Evolutionary conservation across 2,797 vertebrate species (phyloP).

Genomic region (Kryptopterus vitreolus): DNA sequence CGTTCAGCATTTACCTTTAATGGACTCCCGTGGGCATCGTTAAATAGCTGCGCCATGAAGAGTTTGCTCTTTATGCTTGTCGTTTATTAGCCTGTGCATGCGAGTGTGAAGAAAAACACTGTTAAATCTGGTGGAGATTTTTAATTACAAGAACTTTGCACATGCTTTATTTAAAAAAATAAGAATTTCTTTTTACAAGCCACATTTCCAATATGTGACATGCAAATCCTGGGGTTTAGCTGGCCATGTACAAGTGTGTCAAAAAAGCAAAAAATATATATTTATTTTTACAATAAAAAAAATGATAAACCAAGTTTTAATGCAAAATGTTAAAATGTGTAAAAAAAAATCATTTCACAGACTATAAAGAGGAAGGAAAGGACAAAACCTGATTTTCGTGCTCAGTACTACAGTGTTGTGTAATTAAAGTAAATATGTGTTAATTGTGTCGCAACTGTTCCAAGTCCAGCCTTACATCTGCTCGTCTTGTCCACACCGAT

Average conservation of each 20-base stretch:
- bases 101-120: background rate
- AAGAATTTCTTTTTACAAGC: no score
- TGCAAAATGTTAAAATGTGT: background rate
- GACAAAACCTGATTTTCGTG: background rate
- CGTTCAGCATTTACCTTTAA: slow-evolving; percentile 6
- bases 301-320: background rate
- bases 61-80: background rate
- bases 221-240: background rate
- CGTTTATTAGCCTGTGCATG: background rate
- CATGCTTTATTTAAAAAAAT: background rate
- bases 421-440: background rate
- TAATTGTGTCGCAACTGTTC: background rate
- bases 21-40: background rate
- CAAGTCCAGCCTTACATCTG: background rate
- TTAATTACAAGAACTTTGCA: background rate
- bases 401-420: background rate
- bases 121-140: background rate
- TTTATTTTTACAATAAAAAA: background rate
- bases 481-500: background rate
- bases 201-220: background rate
- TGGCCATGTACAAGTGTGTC: background rate
- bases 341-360: background rate
- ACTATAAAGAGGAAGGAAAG: background rate
- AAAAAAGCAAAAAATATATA: background rate
- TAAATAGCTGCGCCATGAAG: background rate